Percentiles rank a stretch among this genome's conserved stretches.
Evolutionary conservation across 2,888 invertebrate species (phyloP).

Genomic region (Andrena praecox): DNA sequence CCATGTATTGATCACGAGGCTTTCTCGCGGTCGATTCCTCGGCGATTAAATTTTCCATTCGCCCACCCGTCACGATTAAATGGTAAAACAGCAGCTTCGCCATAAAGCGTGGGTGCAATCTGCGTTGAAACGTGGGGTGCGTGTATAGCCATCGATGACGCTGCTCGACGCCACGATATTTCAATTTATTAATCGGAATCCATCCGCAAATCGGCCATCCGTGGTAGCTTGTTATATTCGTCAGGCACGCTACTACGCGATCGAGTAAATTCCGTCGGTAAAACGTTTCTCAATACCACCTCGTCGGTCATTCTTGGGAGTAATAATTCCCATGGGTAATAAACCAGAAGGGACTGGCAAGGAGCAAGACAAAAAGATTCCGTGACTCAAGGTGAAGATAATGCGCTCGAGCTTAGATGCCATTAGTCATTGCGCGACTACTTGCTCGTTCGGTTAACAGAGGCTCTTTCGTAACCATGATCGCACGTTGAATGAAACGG

Average conservation of each 20-base stretch:
- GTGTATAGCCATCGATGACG: neutral
- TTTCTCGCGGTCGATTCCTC: conserved; percentile 21
- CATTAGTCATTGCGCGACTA: conserved; percentile 53
- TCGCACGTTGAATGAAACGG: neutral
- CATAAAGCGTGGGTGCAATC: conserved; percentile 5
- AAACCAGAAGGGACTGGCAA: conserved; percentile 10
- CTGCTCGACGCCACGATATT: neutral
- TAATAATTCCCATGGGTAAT: conserved; percentile 5
- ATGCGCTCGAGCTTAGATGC: conserved; percentile 41
- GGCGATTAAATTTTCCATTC: conserved; percentile 28
- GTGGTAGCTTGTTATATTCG: neutral
- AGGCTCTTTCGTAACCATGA: neutral
- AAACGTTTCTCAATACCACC: conserved; percentile 9
- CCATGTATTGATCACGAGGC: conserved; percentile 1
- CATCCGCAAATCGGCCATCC: neutral
- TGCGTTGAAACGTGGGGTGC: too few species aligned
- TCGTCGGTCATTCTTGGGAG: conserved; percentile 1
- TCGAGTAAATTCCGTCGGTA: neutral
- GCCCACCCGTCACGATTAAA: conserved; percentile 10
- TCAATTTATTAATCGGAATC: conserved; percentile 3
- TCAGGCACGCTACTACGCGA: neutral
- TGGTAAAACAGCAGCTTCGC: conserved; percentile 4
- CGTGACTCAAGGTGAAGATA: conserved; percentile 64
- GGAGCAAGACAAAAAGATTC: conserved; percentile 43
- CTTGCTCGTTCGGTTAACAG: neutral